Evolutionary conservation across 2,888 invertebrate genomes (phyloP).

Genomic region (Arctia plantaginis): DNA sequence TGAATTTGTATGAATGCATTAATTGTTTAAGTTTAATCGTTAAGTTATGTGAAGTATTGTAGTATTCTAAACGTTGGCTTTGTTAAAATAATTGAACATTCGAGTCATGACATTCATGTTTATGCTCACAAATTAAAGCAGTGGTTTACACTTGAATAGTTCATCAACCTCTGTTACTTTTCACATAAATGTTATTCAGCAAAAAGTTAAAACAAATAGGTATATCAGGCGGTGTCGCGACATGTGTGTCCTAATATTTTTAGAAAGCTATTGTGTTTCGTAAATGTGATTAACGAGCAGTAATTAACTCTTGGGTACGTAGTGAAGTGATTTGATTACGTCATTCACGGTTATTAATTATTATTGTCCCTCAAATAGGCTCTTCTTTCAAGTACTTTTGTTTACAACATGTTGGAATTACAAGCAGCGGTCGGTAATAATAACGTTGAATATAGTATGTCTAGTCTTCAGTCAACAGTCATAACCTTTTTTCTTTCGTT

Average conservation of each 20-base stretch:
- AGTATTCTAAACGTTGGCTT: conserved; percentile 5
- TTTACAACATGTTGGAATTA: background rate
- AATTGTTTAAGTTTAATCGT: conserved; percentile 24
- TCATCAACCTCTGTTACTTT: conserved; percentile 1
- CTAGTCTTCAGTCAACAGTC: background rate
- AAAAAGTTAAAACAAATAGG: background rate
- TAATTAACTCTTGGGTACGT: conserved; percentile 14
- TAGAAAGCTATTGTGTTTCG: conserved; percentile 7
- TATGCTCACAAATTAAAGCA: background rate
- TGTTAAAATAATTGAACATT: background rate
- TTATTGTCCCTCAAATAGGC: background rate
- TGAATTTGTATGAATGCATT: conserved; percentile 21
- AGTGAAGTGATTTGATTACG: conserved; percentile 13
- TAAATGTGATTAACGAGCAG: conserved; percentile 15
- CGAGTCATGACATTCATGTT: background rate
- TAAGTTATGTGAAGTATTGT: conserved; percentile 2
- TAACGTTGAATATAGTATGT: background rate
- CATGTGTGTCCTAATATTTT: background rate
- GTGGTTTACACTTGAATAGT: background rate
- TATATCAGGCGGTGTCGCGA: background rate
- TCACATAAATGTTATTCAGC: background rate
- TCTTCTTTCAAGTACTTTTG: background rate
- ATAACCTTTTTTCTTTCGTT: background rate
- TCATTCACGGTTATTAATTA: conserved; percentile 5
- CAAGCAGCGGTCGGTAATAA: background rate